Base-by-base conservation (phyloP, 2,113 vertebrate species). In the Equus przewalskii region DNA sequence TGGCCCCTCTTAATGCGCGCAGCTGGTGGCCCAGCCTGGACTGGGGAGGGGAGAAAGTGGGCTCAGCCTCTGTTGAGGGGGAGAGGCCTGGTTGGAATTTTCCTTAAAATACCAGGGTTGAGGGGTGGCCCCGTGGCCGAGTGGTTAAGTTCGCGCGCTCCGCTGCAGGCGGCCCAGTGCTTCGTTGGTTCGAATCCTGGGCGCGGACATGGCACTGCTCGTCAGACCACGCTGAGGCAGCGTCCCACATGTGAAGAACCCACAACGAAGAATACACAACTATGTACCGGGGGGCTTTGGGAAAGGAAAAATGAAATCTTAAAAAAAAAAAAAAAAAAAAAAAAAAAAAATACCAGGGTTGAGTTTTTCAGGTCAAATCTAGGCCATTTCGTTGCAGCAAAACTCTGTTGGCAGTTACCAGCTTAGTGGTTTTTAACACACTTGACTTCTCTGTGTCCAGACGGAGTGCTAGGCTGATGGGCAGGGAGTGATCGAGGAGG, bases 361-460 rank as follows among this genome's bases (percentile, higher is more conserved):
- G 97, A 97, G 98, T 98, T 97, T 98, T 97, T 94, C 96, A 97
- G 98, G 98, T 98, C 97, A 98, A 96, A 97, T 94, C 88, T 62
- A 96, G 98, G 97, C 96, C 96, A 97, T 98, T 98, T 98, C 96
- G 98, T 89, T 33, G 83, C 85, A 81, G 92, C 97, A 97, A 98
- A 98, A 97, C 92, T 92, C 30, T 91, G 96, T 96, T 97, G 97
- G 98, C 98, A 98, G 97, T 94, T 98, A 97, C 91, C 97, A 95
- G 96, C 96, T 94, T 98, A 98, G 98, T 96, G 98, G 22, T 98
- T 98, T 97, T 98, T 98, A 95, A 93, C 96, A 98, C 70, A 96
- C 97, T 97, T 97, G 97, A 97, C 92, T 91, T 98, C 95, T 95
- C 80, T 60, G 70, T 96, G 88, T 58, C 94, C 88, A 93, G 92